Base-by-base conservation (phyloP, 2,797 vertebrate species). In the Galago senegalensis region DNA sequence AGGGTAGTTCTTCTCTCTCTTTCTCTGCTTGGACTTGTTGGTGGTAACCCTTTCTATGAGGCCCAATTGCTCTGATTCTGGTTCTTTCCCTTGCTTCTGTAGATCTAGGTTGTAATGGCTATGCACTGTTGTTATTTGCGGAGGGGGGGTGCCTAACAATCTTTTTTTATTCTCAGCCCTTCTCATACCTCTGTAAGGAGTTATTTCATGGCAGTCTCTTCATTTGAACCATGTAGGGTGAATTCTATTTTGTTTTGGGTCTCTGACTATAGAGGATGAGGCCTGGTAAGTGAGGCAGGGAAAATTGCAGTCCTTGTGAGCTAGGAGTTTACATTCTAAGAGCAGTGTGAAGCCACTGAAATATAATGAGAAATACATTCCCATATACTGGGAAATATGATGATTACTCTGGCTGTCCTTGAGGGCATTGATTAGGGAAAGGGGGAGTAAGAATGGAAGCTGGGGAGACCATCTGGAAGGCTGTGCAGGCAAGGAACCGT, bases 191-290 rank as follows among this genome's bases (percentile, higher is more conserved):
- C 53, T 37, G 14, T 61, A n/a, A 84, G 56, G 43, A 70, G 53
- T 86, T 77, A 58, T 81, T 77, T 94, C 61, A n/a, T 79, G 65
- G 31, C 40, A 76, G 16, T 27, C 60, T 95, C 75, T 95, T 72
- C 72, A 40, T 88, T 81, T 92, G 80, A 92, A 67, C 29, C 10
- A 69, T 76, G 40, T 67, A 49, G 25, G 43, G 5, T 89, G 40
- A 82, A 61, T 91, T 93, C 37, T 82, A 2, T 95, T 94, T 92
- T 49, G 29, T 87, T 70, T 43, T 16, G 86, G 27, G 29, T 58
- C 56, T 11, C 8, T 67, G 65, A 49, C n/a, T 53, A 0, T 72
- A 80, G 82, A 88, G 31, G 87, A 60, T 60, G 53, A 84, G 31
- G 43, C 86, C 79, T 95, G 6, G 61, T 83, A 13, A 86, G 58